Conservation (phyloP, 2,888 invertebrate species). For the Leptinotarsa peninsularis region DNA sequence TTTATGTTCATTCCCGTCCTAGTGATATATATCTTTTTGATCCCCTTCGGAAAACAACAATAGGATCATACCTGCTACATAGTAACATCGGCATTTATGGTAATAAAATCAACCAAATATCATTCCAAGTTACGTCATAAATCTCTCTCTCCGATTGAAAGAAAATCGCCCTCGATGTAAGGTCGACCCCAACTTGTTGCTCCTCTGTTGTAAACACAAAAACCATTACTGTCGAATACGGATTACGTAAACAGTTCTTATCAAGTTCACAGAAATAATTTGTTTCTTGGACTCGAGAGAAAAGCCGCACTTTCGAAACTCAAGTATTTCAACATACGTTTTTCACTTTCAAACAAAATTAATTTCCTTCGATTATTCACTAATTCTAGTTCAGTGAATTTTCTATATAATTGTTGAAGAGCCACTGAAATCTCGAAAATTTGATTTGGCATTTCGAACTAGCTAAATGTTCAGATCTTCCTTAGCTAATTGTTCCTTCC, state of each 20-base stretch:
- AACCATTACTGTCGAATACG: background rate
- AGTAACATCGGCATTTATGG: conserved; percentile 18
- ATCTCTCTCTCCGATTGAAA: conserved; percentile 27
- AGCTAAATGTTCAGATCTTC: too few relatives aligned
- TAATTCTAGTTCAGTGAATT: too few relatives aligned
- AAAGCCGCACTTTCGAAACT: too few relatives aligned
- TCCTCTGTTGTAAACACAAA: background rate
- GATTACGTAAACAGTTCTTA: background rate
- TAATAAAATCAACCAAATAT: conserved; percentile 29
- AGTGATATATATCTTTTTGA: conserved; percentile 17
- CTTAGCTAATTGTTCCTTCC: too few relatives aligned
- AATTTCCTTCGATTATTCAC: too few relatives aligned
- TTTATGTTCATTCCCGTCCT: background rate
- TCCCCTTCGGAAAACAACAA: conserved; percentile 9
- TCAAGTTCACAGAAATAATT: background rate
- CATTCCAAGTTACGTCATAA: conserved; percentile 30
- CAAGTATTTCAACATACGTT: too few relatives aligned
- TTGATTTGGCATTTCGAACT: too few relatives aligned
- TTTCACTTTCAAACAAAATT: too few relatives aligned
- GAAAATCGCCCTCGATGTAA: conserved; percentile 27
- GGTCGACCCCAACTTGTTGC: conserved; percentile 6
- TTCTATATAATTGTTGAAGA: too few relatives aligned
- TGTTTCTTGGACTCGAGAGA: background rate
- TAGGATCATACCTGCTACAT: conserved; percentile 32
- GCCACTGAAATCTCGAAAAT: too few relatives aligned